Base-by-base conservation (phyloP, 2,113 vertebrate species). In the Chionomys nivalis region DNA sequence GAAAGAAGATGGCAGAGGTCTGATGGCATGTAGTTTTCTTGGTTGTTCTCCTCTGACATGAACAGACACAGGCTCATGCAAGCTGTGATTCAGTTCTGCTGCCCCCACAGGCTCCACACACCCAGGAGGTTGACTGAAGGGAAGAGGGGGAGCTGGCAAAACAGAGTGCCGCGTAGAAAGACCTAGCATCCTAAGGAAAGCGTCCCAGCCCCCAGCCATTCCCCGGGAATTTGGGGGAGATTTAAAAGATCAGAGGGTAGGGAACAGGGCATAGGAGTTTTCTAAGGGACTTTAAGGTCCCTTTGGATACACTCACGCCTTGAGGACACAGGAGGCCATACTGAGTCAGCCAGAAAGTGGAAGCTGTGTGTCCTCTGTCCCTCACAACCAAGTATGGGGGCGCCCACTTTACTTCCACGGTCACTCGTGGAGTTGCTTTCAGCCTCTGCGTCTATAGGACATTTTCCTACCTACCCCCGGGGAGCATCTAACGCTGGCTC, bases 231-330 rank as follows among this genome's bases (percentile, higher is more conserved):
- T 2, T 3, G 10, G 72, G 61, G 26, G 70, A n/a, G 76, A 36
- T 17, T 47, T 61, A 65, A 49, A 66, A 92, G 82, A 44, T 39
- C 33, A 88, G 78, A 96, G 63, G 73, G 36, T 26, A 16, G 63
- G 36, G 55, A 42, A 21, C 8, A 19, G 26, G 65, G 39, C 13
- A 19, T 10, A 55, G 68, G 78, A 23, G 78, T 31, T 68, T 75
- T 63, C 49, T 55, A 55, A 16, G 52, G 52, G 52, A 14, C 75
- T 66, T 1, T 0, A 2, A 76, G 55, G 42, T 42, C 36, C 47
- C 0, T 36, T 33, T 47, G 24, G 36, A 26, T 65, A 16, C n/a
- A 8, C 1, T 52, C 12, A 6, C 0, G 55, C 26, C 68, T 44
- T 42, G 9, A 31, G 85, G 44, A 5, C 47, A 47, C 0, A 49